A percentile compares a stretch with the other conserved stretches of the same genome.
These are phyloP conservation scores for Diadromus collaris DNA, from an alignment of 2,888 invertebrate species.

Conservation along the genomic window DNA sequence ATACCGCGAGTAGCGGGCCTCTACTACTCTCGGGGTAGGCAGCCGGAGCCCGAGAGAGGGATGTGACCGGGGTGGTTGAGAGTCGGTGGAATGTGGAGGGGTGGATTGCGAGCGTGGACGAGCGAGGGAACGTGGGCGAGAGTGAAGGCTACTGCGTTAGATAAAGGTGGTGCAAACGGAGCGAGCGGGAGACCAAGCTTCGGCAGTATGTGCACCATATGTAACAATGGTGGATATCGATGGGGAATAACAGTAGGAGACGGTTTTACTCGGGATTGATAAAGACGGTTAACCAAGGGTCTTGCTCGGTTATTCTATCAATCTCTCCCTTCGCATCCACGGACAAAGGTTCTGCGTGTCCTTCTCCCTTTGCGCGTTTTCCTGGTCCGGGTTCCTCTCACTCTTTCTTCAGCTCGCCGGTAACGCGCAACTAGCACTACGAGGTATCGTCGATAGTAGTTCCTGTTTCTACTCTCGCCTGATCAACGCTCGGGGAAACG, in stretches of 20 bases:
- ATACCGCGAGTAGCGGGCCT: constrained; percentile 54
- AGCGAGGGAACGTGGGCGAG: constrained; percentile 55
- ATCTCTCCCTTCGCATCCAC: constrained; percentile 25
- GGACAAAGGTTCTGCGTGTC: neutral
- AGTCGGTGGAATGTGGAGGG: constrained; percentile 57
- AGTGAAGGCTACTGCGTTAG: constrained; percentile 48
- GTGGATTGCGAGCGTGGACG: constrained; percentile 48
- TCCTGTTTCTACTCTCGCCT: constrained; percentile 34
- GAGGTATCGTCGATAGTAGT: constrained; percentile 17
- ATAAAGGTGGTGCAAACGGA: constrained; percentile 39
- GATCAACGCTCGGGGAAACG: constrained; percentile 66
- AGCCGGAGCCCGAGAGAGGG: constrained; percentile 57
- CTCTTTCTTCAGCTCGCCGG: neutral
- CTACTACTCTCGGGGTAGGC: constrained; percentile 53
- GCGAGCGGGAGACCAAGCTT: constrained; percentile 42
- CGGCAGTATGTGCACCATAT: neutral
- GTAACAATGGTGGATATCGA: constrained; percentile 35
- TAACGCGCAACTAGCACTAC: constrained; percentile 28
- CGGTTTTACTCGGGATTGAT: constrained; percentile 21
- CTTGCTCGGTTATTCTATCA: constrained; percentile 12
- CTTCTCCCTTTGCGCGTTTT: neutral
- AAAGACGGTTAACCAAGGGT: constrained; percentile 44
- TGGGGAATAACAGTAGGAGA: constrained; percentile 36
- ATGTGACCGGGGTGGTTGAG: constrained; percentile 56
- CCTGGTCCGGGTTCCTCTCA: constrained; percentile 13